Evolutionary conservation across 2,113 vertebrate genomes (phyloP).

Genomic region (Corythaeola cristata): DNA sequence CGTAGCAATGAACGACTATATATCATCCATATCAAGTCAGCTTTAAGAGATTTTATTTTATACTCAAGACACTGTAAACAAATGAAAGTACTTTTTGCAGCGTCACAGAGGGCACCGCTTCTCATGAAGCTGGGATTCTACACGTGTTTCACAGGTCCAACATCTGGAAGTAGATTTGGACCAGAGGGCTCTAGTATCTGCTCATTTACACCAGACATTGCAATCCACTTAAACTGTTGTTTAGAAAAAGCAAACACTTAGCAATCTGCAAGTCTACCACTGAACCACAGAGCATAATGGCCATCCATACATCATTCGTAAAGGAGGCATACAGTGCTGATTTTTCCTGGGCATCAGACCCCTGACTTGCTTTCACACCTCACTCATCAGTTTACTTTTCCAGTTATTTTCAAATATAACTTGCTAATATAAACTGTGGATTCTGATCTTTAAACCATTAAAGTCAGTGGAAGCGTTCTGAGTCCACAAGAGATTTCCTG

Average conservation of each 20-base stretch:
- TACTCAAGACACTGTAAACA: not conserved
- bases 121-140: fast-evolving
- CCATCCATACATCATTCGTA: fast-evolving
- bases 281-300: not conserved
- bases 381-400: not conserved
- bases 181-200: not conserved
- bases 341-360: not conserved
- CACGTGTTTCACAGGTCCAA: fast-evolving
- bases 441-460: not conserved
- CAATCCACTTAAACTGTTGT: not conserved
- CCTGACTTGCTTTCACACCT: not conserved
- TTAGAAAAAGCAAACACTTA: not conserved
- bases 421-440: not conserved
- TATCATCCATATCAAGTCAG: not conserved
- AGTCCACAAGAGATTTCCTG: not conserved
- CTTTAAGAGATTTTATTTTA: not conserved
- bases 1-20: not conserved
- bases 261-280: fast-evolving
- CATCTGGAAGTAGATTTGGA: not conserved
- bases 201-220: not conserved
- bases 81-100: not conserved
- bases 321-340: fast-evolving
- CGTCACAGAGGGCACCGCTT: not conserved
- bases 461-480: not conserved
- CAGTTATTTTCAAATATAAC: not conserved